Evolutionary conservation across 2,797 vertebrate species (phyloP).

Genomic region (Siniperca scherzeri): DNA sequence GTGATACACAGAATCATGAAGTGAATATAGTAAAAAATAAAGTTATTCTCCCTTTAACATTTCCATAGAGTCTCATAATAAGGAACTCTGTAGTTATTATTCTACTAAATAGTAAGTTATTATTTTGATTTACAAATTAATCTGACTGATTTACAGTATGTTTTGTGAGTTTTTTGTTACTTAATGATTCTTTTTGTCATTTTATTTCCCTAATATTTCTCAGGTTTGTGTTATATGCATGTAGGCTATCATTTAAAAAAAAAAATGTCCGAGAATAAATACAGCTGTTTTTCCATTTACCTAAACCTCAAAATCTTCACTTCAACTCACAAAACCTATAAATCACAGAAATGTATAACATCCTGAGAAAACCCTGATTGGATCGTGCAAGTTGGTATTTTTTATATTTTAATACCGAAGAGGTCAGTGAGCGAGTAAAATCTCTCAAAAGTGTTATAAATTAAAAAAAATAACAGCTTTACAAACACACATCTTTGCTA

Average conservation of each 20-base stretch:
- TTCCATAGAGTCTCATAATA: background rate
- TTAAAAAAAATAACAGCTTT: rapidly evolving
- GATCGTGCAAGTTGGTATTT: background rate
- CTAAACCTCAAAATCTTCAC: background rate
- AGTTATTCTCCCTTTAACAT: background rate
- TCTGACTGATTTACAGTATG: background rate
- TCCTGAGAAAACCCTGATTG: rapidly evolving
- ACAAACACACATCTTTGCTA: no score
- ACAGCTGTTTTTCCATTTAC: background rate
- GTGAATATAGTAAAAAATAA: no score
- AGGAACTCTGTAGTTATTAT: background rate
- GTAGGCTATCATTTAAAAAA: background rate
- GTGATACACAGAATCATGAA: background rate
- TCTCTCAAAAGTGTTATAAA: background rate
- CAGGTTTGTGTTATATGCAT: background rate
- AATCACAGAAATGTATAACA: background rate
- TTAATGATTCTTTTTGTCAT: background rate
- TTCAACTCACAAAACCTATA: background rate
- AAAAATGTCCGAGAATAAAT: background rate
- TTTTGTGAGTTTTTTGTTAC: background rate
- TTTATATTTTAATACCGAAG: background rate
- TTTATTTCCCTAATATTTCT: background rate
- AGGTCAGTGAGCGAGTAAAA: no score
- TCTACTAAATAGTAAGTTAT: no score
- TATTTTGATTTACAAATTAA: background rate